These are phyloP conservation scores for Habropoda laboriosa DNA, from an alignment of 1,140 invertebrate species.

Conservation along the genomic window DNA sequence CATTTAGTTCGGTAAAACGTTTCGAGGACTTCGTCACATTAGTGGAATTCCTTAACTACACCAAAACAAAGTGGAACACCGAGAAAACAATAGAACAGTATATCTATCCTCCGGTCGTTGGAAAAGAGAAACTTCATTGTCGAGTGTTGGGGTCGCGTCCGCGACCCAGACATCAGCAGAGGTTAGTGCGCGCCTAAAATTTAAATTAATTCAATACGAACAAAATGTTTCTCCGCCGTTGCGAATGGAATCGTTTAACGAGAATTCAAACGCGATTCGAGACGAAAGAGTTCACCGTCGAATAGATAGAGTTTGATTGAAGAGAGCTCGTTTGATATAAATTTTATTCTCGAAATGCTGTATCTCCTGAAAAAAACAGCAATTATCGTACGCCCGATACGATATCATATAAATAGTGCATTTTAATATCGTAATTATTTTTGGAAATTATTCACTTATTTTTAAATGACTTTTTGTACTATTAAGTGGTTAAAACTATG, in stretches of 20 bases:
- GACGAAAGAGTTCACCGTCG: not conserved
- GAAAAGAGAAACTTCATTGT: constrained; percentile 54
- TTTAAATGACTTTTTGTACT: not conserved
- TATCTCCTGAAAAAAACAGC: not conserved
- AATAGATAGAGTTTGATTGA: not conserved
- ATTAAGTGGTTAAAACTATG: not conserved
- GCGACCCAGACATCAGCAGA: constrained; percentile 60
- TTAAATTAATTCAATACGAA: constrained; percentile 37
- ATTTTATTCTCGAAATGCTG: not conserved
- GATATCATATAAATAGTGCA: not conserved
- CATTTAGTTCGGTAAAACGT: not conserved
- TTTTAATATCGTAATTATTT: too few species aligned
- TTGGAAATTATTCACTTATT: not conserved
- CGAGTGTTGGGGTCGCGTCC: constrained; percentile 54
- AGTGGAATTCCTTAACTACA: not conserved
- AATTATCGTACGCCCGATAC: too few species aligned
- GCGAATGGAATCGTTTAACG: not conserved
- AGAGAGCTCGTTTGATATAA: not conserved
- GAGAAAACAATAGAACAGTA: constrained; percentile 12
- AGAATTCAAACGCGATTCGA: not conserved
- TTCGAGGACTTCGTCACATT: not conserved
- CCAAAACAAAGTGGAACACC: not conserved
- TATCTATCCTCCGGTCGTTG: constrained; percentile 25
- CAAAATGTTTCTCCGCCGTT: not conserved
- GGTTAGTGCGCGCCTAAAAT: constrained; percentile 63